Base-by-base conservation (phyloP, 2,113 vertebrate genomes). In the Neoarius graeffei region DNA sequence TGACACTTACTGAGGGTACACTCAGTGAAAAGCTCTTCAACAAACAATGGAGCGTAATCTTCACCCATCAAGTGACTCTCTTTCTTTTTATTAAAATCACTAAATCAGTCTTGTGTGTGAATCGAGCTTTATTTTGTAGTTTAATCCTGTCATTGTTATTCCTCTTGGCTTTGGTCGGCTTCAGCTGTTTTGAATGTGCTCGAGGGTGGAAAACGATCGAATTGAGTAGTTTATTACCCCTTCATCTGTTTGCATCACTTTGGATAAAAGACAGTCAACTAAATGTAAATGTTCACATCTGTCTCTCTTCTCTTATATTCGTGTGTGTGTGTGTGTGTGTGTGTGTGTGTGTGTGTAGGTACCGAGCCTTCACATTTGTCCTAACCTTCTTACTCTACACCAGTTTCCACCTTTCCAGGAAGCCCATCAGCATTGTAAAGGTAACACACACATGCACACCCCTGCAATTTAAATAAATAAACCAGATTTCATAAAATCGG, bases 351-450 rank as follows among this genome's bases (percentile, higher is more conserved):
- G 30, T 74, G 59, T 88, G 5, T 69, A 99, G 98, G 94, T 99
- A 97, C 91, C 95, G 96, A 83, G 97, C 97, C 0, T 95, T 97
- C 89, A 97, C 95, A 0, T 95, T 99, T 87, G 90, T 94, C 8
- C 94, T 99, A 85, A 99, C 98, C 15, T 99, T 99, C 92, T 91
- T 99, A 80, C 95, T 97, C 84, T 99, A 99, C 83, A 95, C 97
- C 83, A 96, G 96, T 88, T 99, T 97, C 86, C 98, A 99, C 93
- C 96, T 99, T 64, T 98, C 98, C 90, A 94, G 98, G 92, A 99
- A 99, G 91, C 98, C 97, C 83, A 97, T 99, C 92, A 99, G 98
- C 90, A 96, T 99, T 0, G 96, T 99, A 81, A 99, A 99, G 97
- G 98, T 99, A 93, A 5, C 6, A 62, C 81, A 42, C 35, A 8